phyloP scores from a whole-genome alignment of 2,888 invertebrate species.

The Ormyrus pomaceus region DNA sequence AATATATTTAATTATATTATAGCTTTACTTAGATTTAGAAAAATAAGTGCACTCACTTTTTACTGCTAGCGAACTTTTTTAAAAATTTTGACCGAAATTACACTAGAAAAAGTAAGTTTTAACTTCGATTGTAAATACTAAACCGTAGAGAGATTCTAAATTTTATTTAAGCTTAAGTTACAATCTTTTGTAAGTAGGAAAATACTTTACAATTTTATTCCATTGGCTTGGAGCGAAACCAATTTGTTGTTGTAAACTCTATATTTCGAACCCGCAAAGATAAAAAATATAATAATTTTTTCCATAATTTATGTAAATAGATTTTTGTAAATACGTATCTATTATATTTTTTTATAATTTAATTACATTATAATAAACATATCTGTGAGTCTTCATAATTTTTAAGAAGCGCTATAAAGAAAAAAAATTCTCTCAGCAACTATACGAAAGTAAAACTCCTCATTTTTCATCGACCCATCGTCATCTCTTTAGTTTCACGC shows the following conservation, averaged over 20 bases:
- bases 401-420: conserved; percentile 9
- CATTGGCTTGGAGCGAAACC: too few relatives aligned
- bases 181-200: too few relatives aligned
- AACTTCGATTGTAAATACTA: too few relatives aligned
- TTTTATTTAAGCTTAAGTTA: too few relatives aligned
- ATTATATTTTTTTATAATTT: conserved; percentile 35
- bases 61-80: too few relatives aligned
- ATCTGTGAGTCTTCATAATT: conserved; percentile 39
- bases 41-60: too few relatives aligned
- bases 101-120: too few relatives aligned
- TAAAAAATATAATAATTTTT: conserved; percentile 33
- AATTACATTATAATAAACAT: conserved; percentile 42
- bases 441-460: background rate
- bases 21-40: background rate
- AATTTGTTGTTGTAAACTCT: too few relatives aligned
- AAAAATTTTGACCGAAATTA: too few relatives aligned
- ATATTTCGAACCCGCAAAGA: background rate
- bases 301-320: conserved; percentile 20
- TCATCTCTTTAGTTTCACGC: conserved; percentile 3
- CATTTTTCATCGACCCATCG: background rate
- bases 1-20: background rate
- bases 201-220: too few relatives aligned
- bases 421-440: conserved; percentile 11
- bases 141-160: too few relatives aligned
- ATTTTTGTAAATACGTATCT: conserved; percentile 38